A percentile compares a stretch with the other conserved stretches of the same genome.
phyloP scores from a whole-genome alignment of 2,113 vertebrate genomes.

The Mirza zaza region DNA sequence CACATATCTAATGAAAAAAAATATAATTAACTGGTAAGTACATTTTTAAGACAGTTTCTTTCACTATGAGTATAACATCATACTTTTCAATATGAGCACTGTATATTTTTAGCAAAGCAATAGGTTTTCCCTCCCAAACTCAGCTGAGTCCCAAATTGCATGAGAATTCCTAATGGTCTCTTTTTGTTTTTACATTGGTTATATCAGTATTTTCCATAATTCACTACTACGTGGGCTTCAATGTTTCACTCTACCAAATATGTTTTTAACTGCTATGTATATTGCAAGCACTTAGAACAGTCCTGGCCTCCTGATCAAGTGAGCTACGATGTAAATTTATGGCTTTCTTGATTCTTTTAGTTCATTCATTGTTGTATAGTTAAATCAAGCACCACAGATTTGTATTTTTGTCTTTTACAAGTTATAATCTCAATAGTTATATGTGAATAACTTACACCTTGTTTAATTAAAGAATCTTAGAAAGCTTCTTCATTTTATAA shows the following conservation, averaged over 20 bases:
- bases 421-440: conserved; percentile 47
- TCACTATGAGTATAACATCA: not conserved
- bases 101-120: not conserved
- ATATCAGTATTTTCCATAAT: conserved; percentile 9
- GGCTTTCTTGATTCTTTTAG: conserved; percentile 46
- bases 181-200: conserved; percentile 7
- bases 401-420: conserved; percentile 46
- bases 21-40: not conserved
- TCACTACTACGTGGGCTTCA: not conserved
- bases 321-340: conserved; percentile 33
- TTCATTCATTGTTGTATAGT: conserved; percentile 38
- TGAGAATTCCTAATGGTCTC: not conserved
- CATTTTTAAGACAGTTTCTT: not conserved
- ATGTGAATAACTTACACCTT: conserved; percentile 33
- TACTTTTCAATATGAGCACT: not conserved
- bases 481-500: conserved; percentile 27
- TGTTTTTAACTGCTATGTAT: conserved; percentile 21
- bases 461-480: conserved; percentile 51
- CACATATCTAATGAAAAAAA: not conserved
- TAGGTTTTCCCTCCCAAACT: not conserved
- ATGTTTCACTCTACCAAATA: conserved; percentile 28
- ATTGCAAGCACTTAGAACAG: not conserved
- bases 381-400: conserved; percentile 40
- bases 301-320: not conserved
- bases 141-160: not conserved